Base-by-base conservation (phyloP, 2,888 invertebrate genomes). In the Apantesis nais region DNA sequence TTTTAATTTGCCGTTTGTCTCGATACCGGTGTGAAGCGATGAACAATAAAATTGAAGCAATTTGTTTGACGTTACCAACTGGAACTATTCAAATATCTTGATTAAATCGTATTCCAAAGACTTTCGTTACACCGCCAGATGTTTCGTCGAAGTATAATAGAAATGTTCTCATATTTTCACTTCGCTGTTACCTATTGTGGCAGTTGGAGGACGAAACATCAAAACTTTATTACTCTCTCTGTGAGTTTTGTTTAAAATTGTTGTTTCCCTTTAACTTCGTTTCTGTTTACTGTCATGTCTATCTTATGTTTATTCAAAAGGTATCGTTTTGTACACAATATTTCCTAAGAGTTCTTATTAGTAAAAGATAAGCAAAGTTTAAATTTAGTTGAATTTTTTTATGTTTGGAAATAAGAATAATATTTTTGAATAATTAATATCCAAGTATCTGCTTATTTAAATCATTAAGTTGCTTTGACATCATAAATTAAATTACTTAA, bases 1-100 rank as follows among this genome's bases (percentile, higher is more conserved):
- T 25, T 73, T 62, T 62, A 62, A 39, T 65, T 58, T 31, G 39
- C 37, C 48, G 66, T 69, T 5, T 60, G 37, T 58, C 48, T 12
- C 48, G 16, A 4, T 52, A 64, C 55, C 44, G 41, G 41, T 0
- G 1, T 14, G 41, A 48, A 19, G 44, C 44, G 37, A 55, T 58
- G 34, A 67, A 29, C 55, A 66, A 39, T 66, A 8, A 66, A 72
- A 78, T 76, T 76, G 67, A 73, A 69, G 72, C 72, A 70, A 70
- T 67, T 72, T 67, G 31, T 71, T 65, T 74, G 63, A 66, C 64
- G 41, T 70, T 64, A 52, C 58, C 52, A 67, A 67, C 67, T 41
- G 52, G 55, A 71, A 74, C 74, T 74, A 74, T 73, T 71, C 62
- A 71, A 44, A 66, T 48, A 68, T 72, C 55, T 66, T 71, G 73